These are phyloP conservation scores for Omphaloscelis lunosa DNA, from an alignment of 2,888 invertebrate species.

Conservation along the genomic window DNA sequence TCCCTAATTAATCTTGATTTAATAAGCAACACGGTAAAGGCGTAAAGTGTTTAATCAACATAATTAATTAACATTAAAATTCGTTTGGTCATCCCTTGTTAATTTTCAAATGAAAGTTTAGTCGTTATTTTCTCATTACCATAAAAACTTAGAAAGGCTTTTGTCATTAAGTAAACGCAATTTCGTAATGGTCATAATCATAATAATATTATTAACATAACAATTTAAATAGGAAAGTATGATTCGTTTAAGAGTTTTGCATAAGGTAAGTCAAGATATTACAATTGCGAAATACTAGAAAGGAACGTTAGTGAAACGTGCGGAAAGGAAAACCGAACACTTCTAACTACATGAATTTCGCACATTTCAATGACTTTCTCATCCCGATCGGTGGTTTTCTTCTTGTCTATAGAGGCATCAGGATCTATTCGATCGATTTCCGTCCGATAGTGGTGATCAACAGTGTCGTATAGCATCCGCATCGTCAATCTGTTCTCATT, in stretches of 20 bases:
- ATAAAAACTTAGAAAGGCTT: slow-evolving; percentile 25
- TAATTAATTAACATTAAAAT: slow-evolving; percentile 56
- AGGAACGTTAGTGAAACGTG: slow-evolving; percentile 35
- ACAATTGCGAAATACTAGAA: slow-evolving; percentile 36
- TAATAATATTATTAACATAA: slow-evolving; percentile 39
- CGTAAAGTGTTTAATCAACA: slow-evolving; percentile 51
- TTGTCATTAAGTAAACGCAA: slow-evolving; percentile 25
- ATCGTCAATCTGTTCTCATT: background rate
- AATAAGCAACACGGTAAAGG: slow-evolving; percentile 18
- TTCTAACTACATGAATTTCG: background rate
- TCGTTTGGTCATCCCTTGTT: slow-evolving; percentile 59
- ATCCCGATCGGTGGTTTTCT: background rate
- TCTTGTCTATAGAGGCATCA: background rate
- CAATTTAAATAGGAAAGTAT: slow-evolving; percentile 33
- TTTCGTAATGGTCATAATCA: slow-evolving; percentile 35
- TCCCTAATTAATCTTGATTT: slow-evolving; percentile 40
- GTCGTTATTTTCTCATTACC: slow-evolving; percentile 25
- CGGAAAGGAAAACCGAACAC: background rate
- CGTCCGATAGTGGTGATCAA: background rate
- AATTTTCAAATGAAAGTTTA: slow-evolving; percentile 53
- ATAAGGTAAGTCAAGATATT: slow-evolving; percentile 25
- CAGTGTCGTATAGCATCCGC: background rate
- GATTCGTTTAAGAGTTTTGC: slow-evolving; percentile 29
- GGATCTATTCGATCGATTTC: background rate
- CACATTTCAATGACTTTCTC: background rate